A percentile compares a stretch with the other conserved stretches of the same genome.
phyloP scores from a whole-genome alignment of 2,797 vertebrate genomes.

The Rhincodon typus region DNA sequence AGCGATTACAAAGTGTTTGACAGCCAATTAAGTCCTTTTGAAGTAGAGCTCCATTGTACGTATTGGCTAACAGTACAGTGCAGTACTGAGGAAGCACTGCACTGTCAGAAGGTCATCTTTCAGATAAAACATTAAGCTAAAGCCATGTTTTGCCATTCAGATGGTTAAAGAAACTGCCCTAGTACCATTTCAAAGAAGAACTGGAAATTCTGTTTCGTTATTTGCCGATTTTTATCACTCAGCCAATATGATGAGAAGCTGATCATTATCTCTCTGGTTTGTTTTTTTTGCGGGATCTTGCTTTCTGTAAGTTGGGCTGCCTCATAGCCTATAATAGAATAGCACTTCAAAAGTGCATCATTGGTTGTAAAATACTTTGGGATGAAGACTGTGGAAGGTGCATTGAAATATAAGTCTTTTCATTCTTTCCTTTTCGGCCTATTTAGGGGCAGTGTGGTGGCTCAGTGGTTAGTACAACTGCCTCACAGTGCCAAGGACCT shows the following conservation, averaged over 20 bases:
- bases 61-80: background rate
- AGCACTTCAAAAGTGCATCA: background rate
- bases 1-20: background rate
- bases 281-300: background rate
- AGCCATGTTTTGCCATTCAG: background rate
- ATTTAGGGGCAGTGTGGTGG: background rate
- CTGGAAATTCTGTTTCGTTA: background rate
- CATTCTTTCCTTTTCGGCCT: background rate
- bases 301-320: background rate
- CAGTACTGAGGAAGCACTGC: background rate
- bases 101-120: background rate
- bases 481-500: too few species aligned
- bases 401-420: background rate
- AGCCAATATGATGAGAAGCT: background rate
- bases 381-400: too few species aligned
- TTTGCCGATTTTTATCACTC: background rate
- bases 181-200: background rate
- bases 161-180: background rate
- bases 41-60: too few species aligned
- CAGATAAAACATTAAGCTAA: background rate
- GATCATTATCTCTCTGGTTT: background rate
- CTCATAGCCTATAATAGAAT: background rate
- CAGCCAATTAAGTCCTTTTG: background rate
- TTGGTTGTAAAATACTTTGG: background rate
- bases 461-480: too few species aligned